Conservation (phyloP, 2,113 vertebrate genomes). For the Camelus bactrianus region DNA sequence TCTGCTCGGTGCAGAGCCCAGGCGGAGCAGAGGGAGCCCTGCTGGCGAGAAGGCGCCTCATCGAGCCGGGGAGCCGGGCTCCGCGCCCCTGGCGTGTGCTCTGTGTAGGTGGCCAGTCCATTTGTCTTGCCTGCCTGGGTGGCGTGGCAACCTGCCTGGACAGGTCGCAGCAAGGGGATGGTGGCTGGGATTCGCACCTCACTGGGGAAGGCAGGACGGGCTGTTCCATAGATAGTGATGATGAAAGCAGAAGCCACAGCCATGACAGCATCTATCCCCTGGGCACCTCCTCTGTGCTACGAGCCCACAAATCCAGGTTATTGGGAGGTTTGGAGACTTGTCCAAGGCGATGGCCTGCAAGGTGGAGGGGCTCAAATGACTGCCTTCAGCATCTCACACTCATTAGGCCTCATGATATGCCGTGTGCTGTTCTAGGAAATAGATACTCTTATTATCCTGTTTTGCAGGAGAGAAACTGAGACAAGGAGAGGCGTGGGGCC, state of each 20-base stretch:
- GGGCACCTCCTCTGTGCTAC: background rate
- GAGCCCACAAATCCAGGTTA: background rate
- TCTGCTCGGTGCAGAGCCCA: constrained; percentile 56
- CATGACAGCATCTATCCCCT: background rate
- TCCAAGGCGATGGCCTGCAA: background rate
- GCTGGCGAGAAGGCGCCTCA: constrained; percentile 68
- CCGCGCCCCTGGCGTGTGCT: constrained; percentile 27
- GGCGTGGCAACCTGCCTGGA: constrained; percentile 64
- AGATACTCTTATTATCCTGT: background rate
- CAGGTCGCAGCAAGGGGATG: background rate
- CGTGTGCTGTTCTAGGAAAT: background rate
- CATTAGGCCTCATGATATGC: background rate
- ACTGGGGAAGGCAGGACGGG: background rate
- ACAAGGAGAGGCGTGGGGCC: background rate
- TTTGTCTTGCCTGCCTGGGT: constrained; percentile 80
- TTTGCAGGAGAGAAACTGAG: constrained; percentile 36
- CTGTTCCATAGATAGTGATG: background rate
- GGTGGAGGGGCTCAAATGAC: background rate
- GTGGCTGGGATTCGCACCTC: background rate
- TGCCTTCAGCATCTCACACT: background rate
- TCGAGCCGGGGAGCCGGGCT: constrained; percentile 60
- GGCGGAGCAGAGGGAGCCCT: background rate
- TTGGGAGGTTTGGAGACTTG: background rate
- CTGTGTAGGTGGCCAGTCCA: constrained; percentile 74
- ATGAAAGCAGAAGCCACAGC: background rate